These are phyloP conservation scores for Polypterus bichir DNA, from an alignment of 2,113 vertebrate species.

Conservation along the genomic window DNA sequence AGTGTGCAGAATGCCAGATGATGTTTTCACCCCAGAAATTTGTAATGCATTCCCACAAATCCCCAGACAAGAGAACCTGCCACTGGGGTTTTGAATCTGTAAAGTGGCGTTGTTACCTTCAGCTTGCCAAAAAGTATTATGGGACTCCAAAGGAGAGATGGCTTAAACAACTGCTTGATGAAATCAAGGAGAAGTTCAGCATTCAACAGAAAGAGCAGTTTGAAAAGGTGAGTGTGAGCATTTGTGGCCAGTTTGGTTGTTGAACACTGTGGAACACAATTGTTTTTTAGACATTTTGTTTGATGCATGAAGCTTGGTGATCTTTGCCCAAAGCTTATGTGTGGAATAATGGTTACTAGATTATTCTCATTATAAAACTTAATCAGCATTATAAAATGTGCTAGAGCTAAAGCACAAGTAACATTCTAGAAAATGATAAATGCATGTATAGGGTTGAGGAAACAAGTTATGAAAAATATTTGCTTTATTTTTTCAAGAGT, in stretches of 20 bases:
- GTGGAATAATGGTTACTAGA: background rate
- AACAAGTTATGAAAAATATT: no score
- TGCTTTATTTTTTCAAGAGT: no score
- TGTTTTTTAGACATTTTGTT: background rate
- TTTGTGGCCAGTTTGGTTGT: background rate
- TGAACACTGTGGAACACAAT: background rate
- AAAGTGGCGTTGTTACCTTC: conserved; percentile 95
- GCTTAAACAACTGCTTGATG: conserved; percentile 71
- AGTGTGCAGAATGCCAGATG: conserved; percentile 86
- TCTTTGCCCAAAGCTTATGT: background rate
- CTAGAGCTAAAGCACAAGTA: conserved; percentile 14
- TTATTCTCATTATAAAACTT: background rate
- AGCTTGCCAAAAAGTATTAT: conserved; percentile 81
- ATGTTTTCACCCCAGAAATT: conserved; percentile 94
- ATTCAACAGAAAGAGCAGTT: conserved; percentile 60
- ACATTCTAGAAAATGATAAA: no score
- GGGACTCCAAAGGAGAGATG: conserved; percentile 68
- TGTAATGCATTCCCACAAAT: conserved; percentile 93
- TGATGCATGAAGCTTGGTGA: background rate
- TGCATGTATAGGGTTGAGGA: no score
- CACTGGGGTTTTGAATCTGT: conserved; percentile 97
- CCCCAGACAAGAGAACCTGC: conserved; percentile 94
- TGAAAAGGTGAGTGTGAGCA: conserved; percentile 69
- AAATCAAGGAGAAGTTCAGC: conserved; percentile 92
- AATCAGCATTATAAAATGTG: conserved; percentile 7